Evolutionary conservation across 2,113 vertebrate species (phyloP).

Genomic region (Menura novaehollandiae): DNA sequence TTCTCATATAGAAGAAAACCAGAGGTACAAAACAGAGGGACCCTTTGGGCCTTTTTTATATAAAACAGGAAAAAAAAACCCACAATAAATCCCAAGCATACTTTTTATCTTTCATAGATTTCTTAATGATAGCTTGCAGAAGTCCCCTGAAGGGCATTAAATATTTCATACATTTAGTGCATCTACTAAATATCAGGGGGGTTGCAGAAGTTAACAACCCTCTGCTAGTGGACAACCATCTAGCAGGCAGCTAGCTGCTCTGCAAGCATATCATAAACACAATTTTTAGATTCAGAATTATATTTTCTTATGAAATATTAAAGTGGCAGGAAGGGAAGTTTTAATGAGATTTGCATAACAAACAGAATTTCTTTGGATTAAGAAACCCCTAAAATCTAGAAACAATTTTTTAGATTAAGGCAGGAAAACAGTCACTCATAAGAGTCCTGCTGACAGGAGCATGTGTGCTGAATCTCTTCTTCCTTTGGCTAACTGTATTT

Average conservation of each 20-base stretch:
- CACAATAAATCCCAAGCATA: neutral
- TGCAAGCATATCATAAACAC: neutral
- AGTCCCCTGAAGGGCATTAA: neutral
- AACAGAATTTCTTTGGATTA: neutral
- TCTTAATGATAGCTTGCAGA: neutral
- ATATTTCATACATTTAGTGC: neutral
- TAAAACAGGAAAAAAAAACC: neutral
- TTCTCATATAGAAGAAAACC: neutral
- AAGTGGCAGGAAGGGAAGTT: neutral
- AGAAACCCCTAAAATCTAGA: neutral
- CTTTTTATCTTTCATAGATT: neutral
- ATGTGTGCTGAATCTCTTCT: neutral
- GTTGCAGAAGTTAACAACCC: neutral
- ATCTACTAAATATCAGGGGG: neutral
- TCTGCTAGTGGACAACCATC: neutral
- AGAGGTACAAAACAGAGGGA: neutral
- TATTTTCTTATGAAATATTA: conserved; percentile 1
- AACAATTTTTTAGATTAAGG: neutral
- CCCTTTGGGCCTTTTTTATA: neutral
- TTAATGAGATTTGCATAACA: neutral
- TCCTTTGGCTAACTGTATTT: neutral
- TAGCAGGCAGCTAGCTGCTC: neutral
- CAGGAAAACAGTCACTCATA: neutral
- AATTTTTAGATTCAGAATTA: neutral
- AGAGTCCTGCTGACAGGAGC: neutral